Conservation (phyloP, 2,797 vertebrate genomes). For the Acrocephalus scirpaceus region DNA sequence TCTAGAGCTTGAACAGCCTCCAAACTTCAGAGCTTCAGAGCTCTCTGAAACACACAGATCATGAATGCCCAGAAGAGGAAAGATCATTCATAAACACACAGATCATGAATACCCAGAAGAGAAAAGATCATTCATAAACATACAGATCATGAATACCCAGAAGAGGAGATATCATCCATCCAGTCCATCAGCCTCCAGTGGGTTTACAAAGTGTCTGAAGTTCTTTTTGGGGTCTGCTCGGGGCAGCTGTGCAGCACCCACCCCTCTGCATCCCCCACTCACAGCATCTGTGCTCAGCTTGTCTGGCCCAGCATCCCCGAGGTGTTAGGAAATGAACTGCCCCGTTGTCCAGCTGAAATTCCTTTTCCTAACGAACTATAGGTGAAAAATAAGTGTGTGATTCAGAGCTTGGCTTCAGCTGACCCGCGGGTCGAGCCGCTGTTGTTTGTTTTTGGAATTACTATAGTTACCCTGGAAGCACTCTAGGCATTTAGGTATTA, state of each 20-base stretch:
- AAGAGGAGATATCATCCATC: neutral
- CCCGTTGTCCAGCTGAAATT: neutral
- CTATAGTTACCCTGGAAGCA: constrained; percentile 71
- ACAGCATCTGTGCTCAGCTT: neutral
- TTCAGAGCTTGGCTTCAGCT: constrained; percentile 59
- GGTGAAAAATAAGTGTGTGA: constrained; percentile 48
- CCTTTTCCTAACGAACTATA: neutral
- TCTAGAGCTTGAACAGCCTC: neutral
- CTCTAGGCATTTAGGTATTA: constrained; percentile 37
- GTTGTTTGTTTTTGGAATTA: constrained; percentile 71
- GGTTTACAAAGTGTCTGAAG: neutral
- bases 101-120: neutral
- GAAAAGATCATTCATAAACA: neutral
- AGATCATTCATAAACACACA: neutral
- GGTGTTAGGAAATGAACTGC: neutral
- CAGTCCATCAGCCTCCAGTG: neutral
- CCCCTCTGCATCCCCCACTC: neutral
- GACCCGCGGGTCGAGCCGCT: constrained; percentile 21
- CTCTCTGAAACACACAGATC: neutral
- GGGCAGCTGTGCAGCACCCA: neutral
- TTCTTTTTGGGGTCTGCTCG: neutral
- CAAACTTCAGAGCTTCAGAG: neutral
- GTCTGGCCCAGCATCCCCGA: neutral
- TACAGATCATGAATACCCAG: neutral
- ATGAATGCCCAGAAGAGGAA: neutral